Conservation (phyloP, 2,113 vertebrate genomes). For the Aptenodytes patagonicus region DNA sequence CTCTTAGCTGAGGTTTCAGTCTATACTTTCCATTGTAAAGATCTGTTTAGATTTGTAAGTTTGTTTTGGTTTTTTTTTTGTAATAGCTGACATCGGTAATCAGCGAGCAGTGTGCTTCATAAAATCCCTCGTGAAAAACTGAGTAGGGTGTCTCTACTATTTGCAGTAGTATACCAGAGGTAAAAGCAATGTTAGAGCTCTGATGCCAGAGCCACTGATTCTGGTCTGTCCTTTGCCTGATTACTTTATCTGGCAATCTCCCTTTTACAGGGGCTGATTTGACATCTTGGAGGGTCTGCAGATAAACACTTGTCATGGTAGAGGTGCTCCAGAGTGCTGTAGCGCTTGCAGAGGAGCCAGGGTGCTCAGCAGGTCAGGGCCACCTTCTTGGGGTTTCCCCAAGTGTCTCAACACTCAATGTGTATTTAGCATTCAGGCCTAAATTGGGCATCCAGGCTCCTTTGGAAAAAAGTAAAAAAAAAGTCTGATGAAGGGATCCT, state of each 20-base stretch:
- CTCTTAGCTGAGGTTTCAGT: not conserved
- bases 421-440: not conserved
- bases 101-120: not conserved
- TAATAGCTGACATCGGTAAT: not conserved
- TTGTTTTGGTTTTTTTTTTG: not conserved
- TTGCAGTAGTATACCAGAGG: not conserved
- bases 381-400: not conserved
- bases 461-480: no score
- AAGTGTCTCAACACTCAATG: not conserved
- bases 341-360: not conserved
- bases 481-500: not conserved
- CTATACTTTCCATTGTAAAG: not conserved
- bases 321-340: not conserved
- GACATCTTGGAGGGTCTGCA: not conserved
- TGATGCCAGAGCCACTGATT: not conserved
- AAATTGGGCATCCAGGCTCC: accelerated
- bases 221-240: not conserved
- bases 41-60: not conserved
- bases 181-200: not conserved
- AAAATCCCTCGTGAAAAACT: not conserved
- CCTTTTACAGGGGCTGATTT: not conserved
- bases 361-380: not conserved
- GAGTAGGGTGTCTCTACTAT: not conserved
- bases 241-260: not conserved
- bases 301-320: accelerated